These are phyloP conservation scores for Epizoanthus stellaris DNA, from an alignment of 92 coral and sea anemone genomes.

Conservation along the genomic window DNA sequence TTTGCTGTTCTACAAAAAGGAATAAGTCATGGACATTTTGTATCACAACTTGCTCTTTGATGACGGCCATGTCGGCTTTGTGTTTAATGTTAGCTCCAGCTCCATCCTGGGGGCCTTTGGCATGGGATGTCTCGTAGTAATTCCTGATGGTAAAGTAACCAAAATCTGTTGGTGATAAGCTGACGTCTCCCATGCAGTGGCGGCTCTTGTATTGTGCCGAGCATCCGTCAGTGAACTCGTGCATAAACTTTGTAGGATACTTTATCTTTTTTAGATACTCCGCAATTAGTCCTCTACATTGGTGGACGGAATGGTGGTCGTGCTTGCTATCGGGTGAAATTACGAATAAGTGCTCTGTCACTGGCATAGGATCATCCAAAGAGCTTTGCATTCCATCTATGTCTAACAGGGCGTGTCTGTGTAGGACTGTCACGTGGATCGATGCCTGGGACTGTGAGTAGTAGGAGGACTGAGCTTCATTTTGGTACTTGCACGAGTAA, in stretches of 20 bases:
- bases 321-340: neutral
- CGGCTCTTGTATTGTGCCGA: neutral
- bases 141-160: conserved; percentile 29
- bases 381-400: neutral
- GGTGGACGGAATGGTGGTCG: conserved; percentile 14
- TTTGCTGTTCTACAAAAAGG: neutral
- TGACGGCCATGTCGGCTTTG: neutral
- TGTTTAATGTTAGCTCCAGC: neutral
- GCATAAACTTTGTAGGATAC: neutral
- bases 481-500: neutral
- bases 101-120: neutral
- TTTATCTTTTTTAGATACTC: neutral
- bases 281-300: neutral
- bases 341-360: neutral
- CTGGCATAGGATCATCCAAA: neutral
- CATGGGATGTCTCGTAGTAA: conserved; percentile 14
- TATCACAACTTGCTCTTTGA: neutral
- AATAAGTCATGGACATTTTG: neutral
- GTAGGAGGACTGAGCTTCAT: neutral
- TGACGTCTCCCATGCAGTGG: conserved; percentile 15
- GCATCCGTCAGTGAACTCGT: conserved; percentile 1
- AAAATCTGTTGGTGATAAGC: conserved; percentile 26
- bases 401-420: neutral
- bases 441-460: neutral
- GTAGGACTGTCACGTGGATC: neutral